Evolutionary conservation across 2,113 vertebrate species (phyloP).

Genomic region (Rhynchopsitta pachyrhyncha): DNA sequence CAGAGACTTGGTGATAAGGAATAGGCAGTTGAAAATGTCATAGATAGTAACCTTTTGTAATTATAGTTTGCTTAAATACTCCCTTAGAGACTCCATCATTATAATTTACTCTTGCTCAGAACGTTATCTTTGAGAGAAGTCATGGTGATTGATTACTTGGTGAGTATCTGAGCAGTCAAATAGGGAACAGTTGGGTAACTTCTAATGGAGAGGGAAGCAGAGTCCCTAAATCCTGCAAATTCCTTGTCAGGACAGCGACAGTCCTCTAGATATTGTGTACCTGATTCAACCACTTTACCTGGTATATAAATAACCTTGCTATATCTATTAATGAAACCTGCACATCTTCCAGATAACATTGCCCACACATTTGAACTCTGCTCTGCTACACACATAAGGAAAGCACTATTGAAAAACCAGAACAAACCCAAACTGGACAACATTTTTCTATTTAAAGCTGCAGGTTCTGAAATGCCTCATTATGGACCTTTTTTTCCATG

Average conservation of each 20-base stretch:
- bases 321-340: background rate
- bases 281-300: background rate
- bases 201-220: background rate
- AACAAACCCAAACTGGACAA: background rate
- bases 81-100: conserved; percentile 5
- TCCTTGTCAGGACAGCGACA: background rate
- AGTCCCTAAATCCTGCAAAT: background rate
- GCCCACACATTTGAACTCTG: background rate
- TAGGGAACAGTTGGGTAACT: background rate
- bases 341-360: background rate
- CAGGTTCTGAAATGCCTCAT: background rate
- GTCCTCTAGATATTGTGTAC: background rate
- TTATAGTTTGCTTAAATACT: conserved; percentile 31
- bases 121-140: background rate
- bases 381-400: background rate
- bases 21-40: background rate
- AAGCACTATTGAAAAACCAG: background rate
- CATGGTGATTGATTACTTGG: background rate
- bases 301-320: background rate
- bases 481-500: background rate
- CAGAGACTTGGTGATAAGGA: background rate
- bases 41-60: conserved; percentile 5
- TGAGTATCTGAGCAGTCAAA: background rate
- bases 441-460: background rate
- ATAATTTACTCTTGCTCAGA: conserved; percentile 13